Base-by-base conservation (phyloP, 2,113 vertebrate genomes). In the Crypturellus undulatus region DNA sequence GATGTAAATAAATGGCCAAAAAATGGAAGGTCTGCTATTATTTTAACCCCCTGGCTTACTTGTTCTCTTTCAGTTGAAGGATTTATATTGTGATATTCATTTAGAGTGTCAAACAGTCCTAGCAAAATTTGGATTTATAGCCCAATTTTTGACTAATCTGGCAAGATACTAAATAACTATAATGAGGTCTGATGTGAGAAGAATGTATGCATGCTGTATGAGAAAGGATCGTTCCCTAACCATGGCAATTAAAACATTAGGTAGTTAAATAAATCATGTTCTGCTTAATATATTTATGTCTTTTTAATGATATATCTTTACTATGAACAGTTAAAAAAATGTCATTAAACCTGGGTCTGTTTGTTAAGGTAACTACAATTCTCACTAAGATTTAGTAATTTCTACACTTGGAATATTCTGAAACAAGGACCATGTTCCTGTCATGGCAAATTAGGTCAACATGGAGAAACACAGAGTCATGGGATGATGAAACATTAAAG, bases 391-490 rank as follows among this genome's bases (percentile, higher is more conserved):
- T 92, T 85, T 93, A 96, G 85, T 62, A 30, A 92, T 93, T 92
- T 96, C 97, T 94, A 69, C 76, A 94, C 87, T 95, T 96, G 92
- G 77, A 97, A 96, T 96, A 85, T 94, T 97, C 94, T 87, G 94
- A 98, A 98, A 97, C 87, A 77, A 92, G 81, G 87, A 84, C 94
- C 76, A 81, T 97, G 96, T 97, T 97, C 65, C 93, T 98, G 97
- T 98, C 98, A 97, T 90, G 93, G 94, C 87, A 97, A 97, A 98
- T 98, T 98, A 98, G 97, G 97, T 97, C 97, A 96, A 87, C 77
- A 70, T 77, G 79, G 94, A 3, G 20, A 97, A 97, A 97, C 69
- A 67, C 6, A 76, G 93, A 97, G 84, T 96, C 94, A 81, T 95
- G 96, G 97, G 95, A 98, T 94, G 93, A 97, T 87, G 87, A 97